Conservation (phyloP, 2,797 vertebrate species). For the Coregonus suidteri region DNA sequence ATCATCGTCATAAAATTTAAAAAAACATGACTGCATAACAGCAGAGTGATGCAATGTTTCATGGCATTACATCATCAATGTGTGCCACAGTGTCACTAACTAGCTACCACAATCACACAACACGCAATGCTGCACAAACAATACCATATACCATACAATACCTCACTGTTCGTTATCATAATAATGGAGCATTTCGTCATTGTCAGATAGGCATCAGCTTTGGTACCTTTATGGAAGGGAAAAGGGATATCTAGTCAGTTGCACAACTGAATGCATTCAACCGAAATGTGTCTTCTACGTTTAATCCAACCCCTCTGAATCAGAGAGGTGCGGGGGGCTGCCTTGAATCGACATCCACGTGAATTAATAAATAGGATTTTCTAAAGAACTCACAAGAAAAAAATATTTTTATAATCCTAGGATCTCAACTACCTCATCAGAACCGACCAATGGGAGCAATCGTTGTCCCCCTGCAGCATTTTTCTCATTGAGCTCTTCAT, state of each 20-base stretch:
- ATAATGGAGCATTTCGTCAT: neutral
- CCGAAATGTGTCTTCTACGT: no score
- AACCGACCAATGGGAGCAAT: neutral
- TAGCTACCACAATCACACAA: neutral
- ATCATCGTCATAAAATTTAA: neutral
- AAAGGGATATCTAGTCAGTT: no score
- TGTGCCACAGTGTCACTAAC: neutral
- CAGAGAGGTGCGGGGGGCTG: no score
- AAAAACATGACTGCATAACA: constrained; percentile 11
- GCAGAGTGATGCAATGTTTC: neutral
- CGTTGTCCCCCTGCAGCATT: neutral
- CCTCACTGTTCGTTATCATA: neutral
- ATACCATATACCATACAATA: neutral
- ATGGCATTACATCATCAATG: neutral
- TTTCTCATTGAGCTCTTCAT: neutral
- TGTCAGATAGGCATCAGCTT: neutral
- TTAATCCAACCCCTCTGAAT: no score
- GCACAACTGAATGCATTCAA: no score
- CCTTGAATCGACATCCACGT: no score
- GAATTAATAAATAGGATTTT: no score
- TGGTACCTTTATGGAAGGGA: neutral
- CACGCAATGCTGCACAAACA: no score
- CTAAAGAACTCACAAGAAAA: neutral
- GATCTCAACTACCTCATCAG: neutral
- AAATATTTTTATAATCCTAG: neutral